Evolutionary conservation across 1,140 invertebrate genomes (phyloP).

Genomic region (Goniozus legneri): DNA sequence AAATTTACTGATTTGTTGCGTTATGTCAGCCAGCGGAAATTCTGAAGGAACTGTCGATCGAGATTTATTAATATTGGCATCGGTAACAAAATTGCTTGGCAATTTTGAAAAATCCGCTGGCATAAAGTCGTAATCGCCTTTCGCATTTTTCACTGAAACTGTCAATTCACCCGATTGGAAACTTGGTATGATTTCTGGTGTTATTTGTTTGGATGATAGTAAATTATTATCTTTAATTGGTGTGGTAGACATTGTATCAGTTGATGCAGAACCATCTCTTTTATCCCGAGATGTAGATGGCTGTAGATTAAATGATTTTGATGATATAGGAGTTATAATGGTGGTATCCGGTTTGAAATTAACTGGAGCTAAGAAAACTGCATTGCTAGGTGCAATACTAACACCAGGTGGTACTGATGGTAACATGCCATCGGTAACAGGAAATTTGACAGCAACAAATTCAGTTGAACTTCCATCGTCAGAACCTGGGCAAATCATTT

Average conservation of each 20-base stretch:
- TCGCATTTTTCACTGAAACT: conserved; percentile 47
- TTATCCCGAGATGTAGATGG: conserved; percentile 41
- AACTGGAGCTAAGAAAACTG: conserved; percentile 45
- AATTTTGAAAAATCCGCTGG: conserved; percentile 43
- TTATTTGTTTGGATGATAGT: conserved; percentile 22
- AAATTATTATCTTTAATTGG: conserved; percentile 33
- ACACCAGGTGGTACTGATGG: conserved; percentile 31
- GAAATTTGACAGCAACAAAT: conserved; percentile 45
- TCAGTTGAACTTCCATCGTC: conserved; percentile 34
- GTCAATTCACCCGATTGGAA: conserved; percentile 49
- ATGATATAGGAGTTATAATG: conserved; percentile 33
- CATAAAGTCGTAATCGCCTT: conserved; percentile 42
- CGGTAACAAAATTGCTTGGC: conserved; percentile 19
- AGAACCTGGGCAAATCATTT: conserved; percentile 49
- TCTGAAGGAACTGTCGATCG: conserved; percentile 30
- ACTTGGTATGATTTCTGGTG: conserved; percentile 41
- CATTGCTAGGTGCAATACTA: conserved; percentile 33
- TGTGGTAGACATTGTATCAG: conserved; percentile 25
- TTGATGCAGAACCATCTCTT: conserved; percentile 25
- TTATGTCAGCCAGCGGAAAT: conserved; percentile 42
- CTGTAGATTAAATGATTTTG: conserved; percentile 38
- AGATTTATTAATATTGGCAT: conserved; percentile 22
- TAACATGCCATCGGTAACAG: conserved; percentile 39
- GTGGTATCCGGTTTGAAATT: conserved; percentile 45
- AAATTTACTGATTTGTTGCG: conserved; percentile 42